phyloP scores from a whole-genome alignment of 2,797 vertebrate species.

The Benthosema pterotum region DNA sequence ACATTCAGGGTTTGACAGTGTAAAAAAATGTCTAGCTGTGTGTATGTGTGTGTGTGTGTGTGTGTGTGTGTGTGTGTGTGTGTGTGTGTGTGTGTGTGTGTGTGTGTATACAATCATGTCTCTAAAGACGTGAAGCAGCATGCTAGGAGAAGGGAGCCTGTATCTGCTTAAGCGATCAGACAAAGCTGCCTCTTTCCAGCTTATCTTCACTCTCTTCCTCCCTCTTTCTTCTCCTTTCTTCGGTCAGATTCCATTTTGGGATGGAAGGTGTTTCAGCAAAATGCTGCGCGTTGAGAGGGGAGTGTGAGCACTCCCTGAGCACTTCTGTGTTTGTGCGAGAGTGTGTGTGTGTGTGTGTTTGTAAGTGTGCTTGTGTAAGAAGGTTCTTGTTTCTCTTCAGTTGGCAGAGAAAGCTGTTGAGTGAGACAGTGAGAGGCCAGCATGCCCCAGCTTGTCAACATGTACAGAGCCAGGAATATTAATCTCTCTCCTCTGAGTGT shows the following conservation, averaged over 20 bases:
- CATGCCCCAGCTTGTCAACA: slow-evolving; percentile 67
- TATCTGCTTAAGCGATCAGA: slow-evolving; percentile 62
- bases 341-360: slow-evolving; percentile 29
- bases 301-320: neutral
- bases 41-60: slow-evolving; percentile 42
- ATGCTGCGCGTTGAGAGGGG: slow-evolving; percentile 17
- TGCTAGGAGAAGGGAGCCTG: slow-evolving; percentile 42
- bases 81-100: slow-evolving; percentile 39
- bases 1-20: neutral
- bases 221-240: slow-evolving; percentile 31
- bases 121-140: slow-evolving; percentile 57
- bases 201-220: slow-evolving; percentile 27
- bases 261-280: slow-evolving; percentile 42
- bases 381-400: slow-evolving; percentile 52
- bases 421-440: slow-evolving; percentile 56
- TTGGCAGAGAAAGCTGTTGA: slow-evolving; percentile 73
- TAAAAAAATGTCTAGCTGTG: slow-evolving; percentile 20
- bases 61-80: slow-evolving; percentile 29
- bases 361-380: slow-evolving; percentile 39
- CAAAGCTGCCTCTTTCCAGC: slow-evolving; percentile 30
- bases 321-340: slow-evolving; percentile 6
- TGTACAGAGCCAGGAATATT: slow-evolving; percentile 52
- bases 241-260: slow-evolving; percentile 43
- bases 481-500: slow-evolving; percentile 44
- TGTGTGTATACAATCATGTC: slow-evolving; percentile 30